Base-by-base conservation (phyloP, 1,140 invertebrate genomes). In the Bombyx mandarina region DNA sequence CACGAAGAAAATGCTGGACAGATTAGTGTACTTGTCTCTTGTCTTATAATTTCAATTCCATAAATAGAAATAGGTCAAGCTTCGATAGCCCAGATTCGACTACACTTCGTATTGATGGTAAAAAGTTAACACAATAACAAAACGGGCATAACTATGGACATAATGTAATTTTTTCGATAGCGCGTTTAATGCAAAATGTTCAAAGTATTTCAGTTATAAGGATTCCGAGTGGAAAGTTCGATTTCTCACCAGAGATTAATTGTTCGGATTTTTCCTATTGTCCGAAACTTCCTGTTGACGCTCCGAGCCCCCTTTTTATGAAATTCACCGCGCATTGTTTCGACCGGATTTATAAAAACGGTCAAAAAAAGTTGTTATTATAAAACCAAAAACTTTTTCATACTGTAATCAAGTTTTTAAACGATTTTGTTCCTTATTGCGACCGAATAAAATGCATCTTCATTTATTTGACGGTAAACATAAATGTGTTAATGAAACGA, bases 251-350 rank as follows among this genome's bases (percentile, higher is more conserved):
- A 54, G 82, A 83, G 80, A 83, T 83, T 83, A 80, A 83, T 83
- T 77, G 77, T 82, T 67, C 63, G 62, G 73, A 81, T 81, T 71
- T 61, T 62, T 54, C 53, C 73, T 66, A 77, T 83, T 82, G 78
- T 79, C 61, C 65, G 60, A 63, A 54, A 67, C 43, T 54, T 73
- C 67, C 70, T 75, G 71, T 76, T 71, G 73, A 75, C 71, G 70
- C 63, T 71, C 67, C 74, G 67, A 59, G 64, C 65, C 58, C 66
- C 73, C 69, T 78, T 73, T 56, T 79, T 77, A 79, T 80, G 68
- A 79, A 79, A 74, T 75, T 76, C 74, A 56, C 67, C 52, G 59
- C 61, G 71, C 73, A 82, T 84, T 84, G 81, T 84, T 82, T 82
- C 75, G 74, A 63, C 63, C 61, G 72, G 76, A 82, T 77, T 75